phyloP scores from a whole-genome alignment of 1,140 invertebrate species.

The Acromyrmex charruanus region DNA sequence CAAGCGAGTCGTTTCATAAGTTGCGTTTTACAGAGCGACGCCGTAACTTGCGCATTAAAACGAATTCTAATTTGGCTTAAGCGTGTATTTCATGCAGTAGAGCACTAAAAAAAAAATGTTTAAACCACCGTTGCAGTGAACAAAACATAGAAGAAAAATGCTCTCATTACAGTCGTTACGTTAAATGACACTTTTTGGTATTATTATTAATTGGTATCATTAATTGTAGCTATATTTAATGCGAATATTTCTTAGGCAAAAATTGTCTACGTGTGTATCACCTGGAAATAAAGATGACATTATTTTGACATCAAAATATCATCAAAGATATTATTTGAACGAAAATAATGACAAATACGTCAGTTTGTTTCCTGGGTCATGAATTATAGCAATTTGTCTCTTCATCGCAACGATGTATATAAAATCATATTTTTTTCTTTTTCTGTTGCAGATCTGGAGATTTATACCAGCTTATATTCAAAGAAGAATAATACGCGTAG shows the following conservation, averaged over 20 bases:
- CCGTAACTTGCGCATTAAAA: constrained; percentile 34
- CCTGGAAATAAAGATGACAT: too few species aligned
- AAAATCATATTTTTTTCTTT: not conserved
- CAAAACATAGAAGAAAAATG: constrained; percentile 15
- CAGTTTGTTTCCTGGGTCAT: not conserved
- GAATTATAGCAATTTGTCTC: not conserved
- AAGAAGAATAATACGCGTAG: not conserved
- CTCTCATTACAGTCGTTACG: not conserved
- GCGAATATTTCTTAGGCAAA: not conserved
- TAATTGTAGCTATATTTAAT: constrained; percentile 12
- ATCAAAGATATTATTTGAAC: too few species aligned
- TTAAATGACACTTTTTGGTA: not conserved
- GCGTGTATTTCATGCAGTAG: constrained; percentile 4
- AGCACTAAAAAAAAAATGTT: not conserved
- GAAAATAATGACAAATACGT: too few species aligned
- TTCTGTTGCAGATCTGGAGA: constrained; percentile 34
- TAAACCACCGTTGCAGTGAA: not conserved
- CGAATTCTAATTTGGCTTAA: constrained; percentile 49
- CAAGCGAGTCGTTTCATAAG: constrained; percentile 17
- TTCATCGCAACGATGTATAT: not conserved
- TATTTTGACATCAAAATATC: too few species aligned
- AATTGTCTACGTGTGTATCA: not conserved
- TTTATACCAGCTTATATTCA: not conserved
- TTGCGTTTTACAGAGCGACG: constrained; percentile 23
- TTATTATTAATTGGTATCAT: not conserved